Evolutionary conservation across 2,113 vertebrate genomes (phyloP).

Genomic region (Scophthalmus maximus): DNA sequence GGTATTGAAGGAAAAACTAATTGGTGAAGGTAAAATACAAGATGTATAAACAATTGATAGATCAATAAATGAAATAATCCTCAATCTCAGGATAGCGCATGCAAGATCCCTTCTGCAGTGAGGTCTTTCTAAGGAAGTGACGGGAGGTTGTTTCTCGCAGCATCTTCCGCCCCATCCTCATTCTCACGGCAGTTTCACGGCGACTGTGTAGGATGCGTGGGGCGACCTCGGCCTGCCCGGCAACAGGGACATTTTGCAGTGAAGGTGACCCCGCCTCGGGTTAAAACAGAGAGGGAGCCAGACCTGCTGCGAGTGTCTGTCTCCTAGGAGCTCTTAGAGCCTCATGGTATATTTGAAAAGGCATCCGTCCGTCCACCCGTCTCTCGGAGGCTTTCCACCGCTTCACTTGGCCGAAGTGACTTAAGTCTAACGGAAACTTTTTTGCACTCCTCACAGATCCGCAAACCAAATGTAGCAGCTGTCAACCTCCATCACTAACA

Average conservation of each 20-base stretch:
- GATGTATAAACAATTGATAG: no score
- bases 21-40: no score
- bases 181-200: conserved; percentile 6
- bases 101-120: background rate
- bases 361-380: conserved; percentile 48
- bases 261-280: conserved; percentile 44
- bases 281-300: conserved; percentile 46
- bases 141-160: background rate
- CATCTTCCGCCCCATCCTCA: conserved; percentile 6
- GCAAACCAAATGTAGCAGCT: conserved; percentile 10
- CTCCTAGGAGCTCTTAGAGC: conserved; percentile 63
- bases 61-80: no score
- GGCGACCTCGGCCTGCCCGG: conserved; percentile 18
- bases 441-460: conserved; percentile 26
- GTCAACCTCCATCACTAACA: conserved; percentile 41
- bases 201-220: background rate
- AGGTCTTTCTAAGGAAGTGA: no score
- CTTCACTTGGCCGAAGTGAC: conserved; percentile 42
- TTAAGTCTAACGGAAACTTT: conserved; percentile 44
- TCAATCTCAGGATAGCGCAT: background rate
- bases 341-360: conserved; percentile 67
- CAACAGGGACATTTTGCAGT: conserved; percentile 40
- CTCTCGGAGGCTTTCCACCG: conserved; percentile 40
- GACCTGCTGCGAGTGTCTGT: conserved; percentile 38
- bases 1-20: no score